Percentiles rank a stretch among this genome's conserved stretches.
Conservation (phyloP, 2,113 vertebrate species). For the Aspidoscelis tigris region DNA sequence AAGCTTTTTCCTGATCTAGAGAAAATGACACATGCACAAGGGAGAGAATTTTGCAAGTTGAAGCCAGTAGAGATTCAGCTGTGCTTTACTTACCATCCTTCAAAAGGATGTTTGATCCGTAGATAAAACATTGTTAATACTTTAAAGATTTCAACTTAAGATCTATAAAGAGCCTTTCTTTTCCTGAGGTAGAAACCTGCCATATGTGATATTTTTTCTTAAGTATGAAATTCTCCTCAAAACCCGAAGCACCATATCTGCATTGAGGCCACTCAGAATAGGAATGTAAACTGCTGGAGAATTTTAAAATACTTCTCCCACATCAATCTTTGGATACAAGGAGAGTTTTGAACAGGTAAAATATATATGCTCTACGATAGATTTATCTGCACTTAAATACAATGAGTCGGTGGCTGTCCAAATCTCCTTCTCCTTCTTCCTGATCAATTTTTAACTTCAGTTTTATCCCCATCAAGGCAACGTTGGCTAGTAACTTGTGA, state of each 20-base stretch:
- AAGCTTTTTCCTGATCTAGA: conserved; percentile 9
- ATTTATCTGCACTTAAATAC: no score
- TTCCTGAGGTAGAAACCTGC: conserved; percentile 45
- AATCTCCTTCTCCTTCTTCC: no score
- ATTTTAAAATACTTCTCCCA: not conserved
- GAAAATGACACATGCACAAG: conserved; percentile 17
- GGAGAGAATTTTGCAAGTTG: conserved; percentile 43
- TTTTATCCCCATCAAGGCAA: no score
- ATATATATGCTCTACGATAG: no score
- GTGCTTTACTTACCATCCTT: conserved; percentile 59
- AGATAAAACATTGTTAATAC: conserved; percentile 75
- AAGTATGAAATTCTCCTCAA: conserved; percentile 54
- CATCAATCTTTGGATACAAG: not conserved
- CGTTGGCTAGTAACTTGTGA: no score
- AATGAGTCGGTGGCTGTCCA: no score
- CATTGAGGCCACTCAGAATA: conserved; percentile 37
- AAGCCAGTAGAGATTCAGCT: conserved; percentile 47
- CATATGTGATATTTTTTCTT: conserved; percentile 67
- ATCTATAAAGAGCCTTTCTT: conserved; percentile 64
- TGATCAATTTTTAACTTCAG: no score
- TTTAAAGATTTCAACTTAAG: conserved; percentile 71
- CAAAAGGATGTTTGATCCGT: conserved; percentile 72
- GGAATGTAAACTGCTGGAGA: conserved; percentile 11
- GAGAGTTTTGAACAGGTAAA: no score
- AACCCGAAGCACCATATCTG: conserved; percentile 36